Base-by-base conservation (phyloP, 2,888 invertebrate genomes). In the Eupithecia inturbata region DNA sequence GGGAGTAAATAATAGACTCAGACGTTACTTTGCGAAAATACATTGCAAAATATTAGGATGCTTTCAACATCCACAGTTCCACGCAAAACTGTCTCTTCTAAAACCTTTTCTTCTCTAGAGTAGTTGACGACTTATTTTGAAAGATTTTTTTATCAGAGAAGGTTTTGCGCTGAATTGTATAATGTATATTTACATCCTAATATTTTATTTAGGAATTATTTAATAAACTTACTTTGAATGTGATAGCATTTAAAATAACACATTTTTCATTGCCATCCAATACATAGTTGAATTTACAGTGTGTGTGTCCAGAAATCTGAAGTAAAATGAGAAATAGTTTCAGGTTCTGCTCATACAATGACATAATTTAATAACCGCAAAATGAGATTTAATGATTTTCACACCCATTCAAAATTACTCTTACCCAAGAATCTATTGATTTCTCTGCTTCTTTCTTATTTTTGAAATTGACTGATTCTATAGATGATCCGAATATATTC, bases 201-300 rank as follows among this genome's bases (percentile, higher is more conserved):
- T 41, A 19, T 41, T 41, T 41, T 41, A 7, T 7, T 3, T 6
- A 45, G n/a, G 7, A 49, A n/a, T 6, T 49, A 22, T 22, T 2
- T 9, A 49, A 1, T 53, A 57, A 12, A 64, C 63, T 36, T 64
- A 64, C 63, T 12, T 36, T 9, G n/a, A 64, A 64, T 64, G 63
- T 64, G 33, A 64, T 33, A n/a, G 63, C 63, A n/a, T 64, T 64
- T 33, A 64, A 33, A 36, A 64, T 64, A 10, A 64, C 63, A 64
- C 33, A 64, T 33, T 64, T 31, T 33, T 64, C 63, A 1, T 22
- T 1, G n/a, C 63, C 33, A 3, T 33, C 9, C 12, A 64, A n/a
- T 10, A 36, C 1, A 64, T 36, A 31, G 12, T 64, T 64, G 36
- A 64, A 64, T 31, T 31, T 33, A 64, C 33, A 64, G 10, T 14